A percentile compares a stretch with the other conserved stretches of the same genome.
Conservation (phyloP, 2,797 vertebrate genomes). For the Chelidonichthys spinosus region DNA sequence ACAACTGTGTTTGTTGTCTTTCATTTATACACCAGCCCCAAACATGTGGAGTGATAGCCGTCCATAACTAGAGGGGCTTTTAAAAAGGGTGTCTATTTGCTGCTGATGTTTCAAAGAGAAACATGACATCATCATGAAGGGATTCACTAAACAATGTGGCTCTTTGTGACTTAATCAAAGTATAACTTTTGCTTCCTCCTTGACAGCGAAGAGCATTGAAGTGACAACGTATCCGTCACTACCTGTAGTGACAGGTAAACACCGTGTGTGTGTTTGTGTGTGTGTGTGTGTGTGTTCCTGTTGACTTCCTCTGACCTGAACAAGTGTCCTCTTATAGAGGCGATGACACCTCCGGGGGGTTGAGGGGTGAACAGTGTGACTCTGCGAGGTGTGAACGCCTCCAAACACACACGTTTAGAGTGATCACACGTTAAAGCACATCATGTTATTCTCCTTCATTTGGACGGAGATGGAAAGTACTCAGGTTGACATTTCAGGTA, state of each 20-base stretch:
- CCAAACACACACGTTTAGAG: background rate
- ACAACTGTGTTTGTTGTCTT: background rate
- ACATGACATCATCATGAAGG: background rate
- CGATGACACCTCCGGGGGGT: background rate
- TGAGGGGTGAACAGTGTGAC: no score
- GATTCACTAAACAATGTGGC: background rate
- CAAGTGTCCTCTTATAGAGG: background rate
- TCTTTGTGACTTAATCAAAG: conserved; percentile 27
- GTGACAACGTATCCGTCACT: conserved; percentile 33
- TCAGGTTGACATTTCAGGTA: no score
- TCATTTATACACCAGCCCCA: background rate
- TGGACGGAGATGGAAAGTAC: no score
- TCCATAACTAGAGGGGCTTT: background rate
- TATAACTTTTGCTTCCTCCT: conserved; percentile 43
- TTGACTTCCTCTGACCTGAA: background rate
- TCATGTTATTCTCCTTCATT: background rate
- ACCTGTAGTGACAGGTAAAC: conserved; percentile 22
- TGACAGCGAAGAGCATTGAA: conserved; percentile 53
- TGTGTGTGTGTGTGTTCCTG: background rate
- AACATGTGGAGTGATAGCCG: background rate
- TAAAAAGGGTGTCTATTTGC: background rate
- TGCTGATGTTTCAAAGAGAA: background rate
- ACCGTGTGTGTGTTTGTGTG: conserved; percentile 60
- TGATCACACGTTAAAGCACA: background rate
- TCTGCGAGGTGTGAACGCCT: background rate